phyloP scores from a whole-genome alignment of 2,888 invertebrate genomes.

The Oligia latruncula region DNA sequence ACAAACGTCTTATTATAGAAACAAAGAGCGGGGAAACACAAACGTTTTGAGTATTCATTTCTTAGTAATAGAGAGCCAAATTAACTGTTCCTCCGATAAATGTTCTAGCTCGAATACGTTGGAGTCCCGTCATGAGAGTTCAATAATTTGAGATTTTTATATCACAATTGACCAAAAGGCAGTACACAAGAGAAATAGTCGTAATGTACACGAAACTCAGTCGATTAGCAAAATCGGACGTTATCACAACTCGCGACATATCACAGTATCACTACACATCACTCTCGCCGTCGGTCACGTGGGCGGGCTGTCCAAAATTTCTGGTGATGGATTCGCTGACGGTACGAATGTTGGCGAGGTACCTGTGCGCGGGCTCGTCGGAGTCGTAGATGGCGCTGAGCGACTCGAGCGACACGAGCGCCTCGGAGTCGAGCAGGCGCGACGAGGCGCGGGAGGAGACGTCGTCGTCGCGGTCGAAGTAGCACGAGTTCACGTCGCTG shows the following conservation, averaged over 20 bases:
- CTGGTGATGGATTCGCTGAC: constrained; percentile 94
- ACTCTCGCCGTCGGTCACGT: constrained; percentile 92
- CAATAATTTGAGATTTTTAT: constrained; percentile 72
- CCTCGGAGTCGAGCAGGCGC: constrained; percentile 94
- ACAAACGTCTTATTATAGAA: constrained; percentile 46
- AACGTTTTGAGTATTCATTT: constrained; percentile 81
- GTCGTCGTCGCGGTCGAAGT: constrained; percentile 93
- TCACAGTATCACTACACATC: constrained; percentile 88
- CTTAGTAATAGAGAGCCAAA: constrained; percentile 81
- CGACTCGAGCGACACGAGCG: constrained; percentile 94
- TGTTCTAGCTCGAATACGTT: constrained; percentile 66
- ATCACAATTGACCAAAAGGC: constrained; percentile 79
- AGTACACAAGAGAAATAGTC: constrained; percentile 66
- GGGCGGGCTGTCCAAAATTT: constrained; percentile 93
- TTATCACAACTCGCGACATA: constrained; percentile 64
- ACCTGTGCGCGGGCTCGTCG: constrained; percentile 91
- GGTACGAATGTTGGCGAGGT: constrained; percentile 93
- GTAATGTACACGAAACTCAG: constrained; percentile 55
- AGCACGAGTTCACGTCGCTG: constrained; percentile 96
- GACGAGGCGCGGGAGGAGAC: constrained; percentile 96
- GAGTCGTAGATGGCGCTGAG: constrained; percentile 95
- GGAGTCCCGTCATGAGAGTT: constrained; percentile 75
- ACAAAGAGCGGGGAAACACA: constrained; percentile 61
- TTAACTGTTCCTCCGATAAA: constrained; percentile 64
- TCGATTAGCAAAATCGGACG: constrained; percentile 59